phyloP scores from a whole-genome alignment of 2,888 invertebrate genomes.

The Drosophila bunnanda region DNA sequence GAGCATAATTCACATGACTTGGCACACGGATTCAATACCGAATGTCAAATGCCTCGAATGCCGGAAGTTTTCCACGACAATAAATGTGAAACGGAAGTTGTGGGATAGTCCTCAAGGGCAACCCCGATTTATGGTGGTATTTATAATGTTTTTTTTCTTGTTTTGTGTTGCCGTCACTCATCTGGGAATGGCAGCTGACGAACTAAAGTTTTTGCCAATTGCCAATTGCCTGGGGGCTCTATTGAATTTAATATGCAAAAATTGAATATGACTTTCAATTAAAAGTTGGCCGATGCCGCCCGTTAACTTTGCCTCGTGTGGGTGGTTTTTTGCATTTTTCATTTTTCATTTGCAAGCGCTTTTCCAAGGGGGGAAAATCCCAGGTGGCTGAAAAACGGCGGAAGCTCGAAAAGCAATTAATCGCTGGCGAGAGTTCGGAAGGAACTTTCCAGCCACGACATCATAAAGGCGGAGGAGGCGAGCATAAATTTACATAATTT shows the following conservation, averaged over 20 bases:
- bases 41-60: slow-evolving; percentile 46
- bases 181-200: slow-evolving; percentile 38
- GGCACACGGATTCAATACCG: slow-evolving; percentile 52
- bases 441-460: slow-evolving; percentile 26
- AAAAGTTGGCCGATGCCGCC: slow-evolving; percentile 55
- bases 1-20: slow-evolving; percentile 67
- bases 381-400: slow-evolving; percentile 31
- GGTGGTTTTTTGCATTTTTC: slow-evolving; percentile 22
- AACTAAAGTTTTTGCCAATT: slow-evolving; percentile 13
- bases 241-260: slow-evolving; percentile 73
- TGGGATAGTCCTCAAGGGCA: slow-evolving; percentile 72
- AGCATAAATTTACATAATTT: slow-evolving; percentile 77
- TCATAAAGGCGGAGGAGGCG: slow-evolving; percentile 52
- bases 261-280: slow-evolving; percentile 79
- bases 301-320: slow-evolving; percentile 21
- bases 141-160: slow-evolving; percentile 2
- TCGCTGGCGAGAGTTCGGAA: slow-evolving; percentile 17
- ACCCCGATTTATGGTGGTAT: slow-evolving; percentile 19
- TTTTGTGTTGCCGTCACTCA: slow-evolving; percentile 26
- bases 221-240: slow-evolving; percentile 48
- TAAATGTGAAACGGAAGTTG: slow-evolving; percentile 62
- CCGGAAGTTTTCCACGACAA: slow-evolving; percentile 64
- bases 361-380: not conserved
- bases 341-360: slow-evolving; percentile 32
- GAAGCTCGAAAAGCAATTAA: slow-evolving; percentile 68